A percentile compares a stretch with the other conserved stretches of the same genome.
phyloP scores from a whole-genome alignment of 2,113 vertebrate species.

The Todiramphus saurophagus region DNA sequence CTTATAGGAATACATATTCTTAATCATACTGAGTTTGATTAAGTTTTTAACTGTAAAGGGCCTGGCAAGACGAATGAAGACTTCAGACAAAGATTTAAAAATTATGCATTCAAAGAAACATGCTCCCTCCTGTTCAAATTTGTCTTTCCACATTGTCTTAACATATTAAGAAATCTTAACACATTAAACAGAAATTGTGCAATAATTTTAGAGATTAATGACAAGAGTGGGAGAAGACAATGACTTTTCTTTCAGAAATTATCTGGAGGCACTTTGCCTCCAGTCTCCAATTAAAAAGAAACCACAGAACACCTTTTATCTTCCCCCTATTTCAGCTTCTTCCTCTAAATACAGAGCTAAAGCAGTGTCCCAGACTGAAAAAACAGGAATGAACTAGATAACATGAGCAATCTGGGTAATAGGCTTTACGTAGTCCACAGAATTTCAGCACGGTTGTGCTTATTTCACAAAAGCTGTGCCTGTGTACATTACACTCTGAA shows the following conservation, averaged over 20 bases:
- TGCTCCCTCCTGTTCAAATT: constrained; percentile 65
- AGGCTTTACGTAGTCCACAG: background rate
- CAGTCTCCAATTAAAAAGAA: constrained; percentile 61
- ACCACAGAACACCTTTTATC: constrained; percentile 66
- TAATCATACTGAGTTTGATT: background rate
- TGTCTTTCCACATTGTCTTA: constrained; percentile 65
- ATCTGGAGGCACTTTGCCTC: constrained; percentile 65
- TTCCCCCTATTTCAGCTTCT: constrained; percentile 41
- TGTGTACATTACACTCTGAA: background rate
- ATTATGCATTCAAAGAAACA: constrained; percentile 55
- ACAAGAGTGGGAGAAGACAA: constrained; percentile 65
- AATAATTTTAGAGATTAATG: constrained; percentile 70
- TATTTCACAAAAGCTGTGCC: background rate
- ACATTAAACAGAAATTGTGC: constrained; percentile 66
- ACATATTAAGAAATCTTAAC: constrained; percentile 65
- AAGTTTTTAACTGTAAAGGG: constrained; percentile 11
- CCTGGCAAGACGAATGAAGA: constrained; percentile 40
- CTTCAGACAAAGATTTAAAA: constrained; percentile 45
- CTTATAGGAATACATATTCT: background rate
- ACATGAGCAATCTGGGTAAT: constrained; percentile 20
- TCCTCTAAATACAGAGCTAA: constrained; percentile 16
- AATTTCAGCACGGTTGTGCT: background rate
- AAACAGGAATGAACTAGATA: constrained; percentile 32
- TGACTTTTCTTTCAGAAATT: constrained; percentile 66
- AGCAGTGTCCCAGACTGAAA: background rate